Evolutionary conservation across 2,888 invertebrate genomes (phyloP).

Genomic region (Lepidochrysops patricia): DNA sequence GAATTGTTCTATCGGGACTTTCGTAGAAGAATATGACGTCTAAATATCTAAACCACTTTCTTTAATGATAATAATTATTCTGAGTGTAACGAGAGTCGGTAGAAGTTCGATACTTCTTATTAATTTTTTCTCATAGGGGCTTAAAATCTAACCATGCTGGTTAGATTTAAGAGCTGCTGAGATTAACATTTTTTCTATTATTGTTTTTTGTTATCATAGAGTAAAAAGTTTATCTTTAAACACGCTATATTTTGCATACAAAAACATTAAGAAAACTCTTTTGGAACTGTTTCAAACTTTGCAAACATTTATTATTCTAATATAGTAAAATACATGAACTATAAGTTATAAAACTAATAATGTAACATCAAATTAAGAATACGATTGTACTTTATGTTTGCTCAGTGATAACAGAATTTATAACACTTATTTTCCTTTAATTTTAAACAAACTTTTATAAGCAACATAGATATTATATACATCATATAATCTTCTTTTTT

Average conservation of each 20-base stretch:
- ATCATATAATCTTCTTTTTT: neutral
- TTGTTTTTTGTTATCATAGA: neutral
- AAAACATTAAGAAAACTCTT: neutral
- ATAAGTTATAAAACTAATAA: neutral
- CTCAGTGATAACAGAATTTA: neutral
- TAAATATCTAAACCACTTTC: too few species aligned
- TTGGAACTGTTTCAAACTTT: neutral
- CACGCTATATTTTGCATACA: neutral
- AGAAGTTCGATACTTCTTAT: too few species aligned
- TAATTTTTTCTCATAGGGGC: too few species aligned
- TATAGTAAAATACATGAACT: neutral
- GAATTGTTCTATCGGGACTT: too few species aligned
- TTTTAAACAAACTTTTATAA: neutral
- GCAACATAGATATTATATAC: neutral
- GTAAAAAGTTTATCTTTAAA: neutral
- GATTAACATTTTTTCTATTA: neutral
- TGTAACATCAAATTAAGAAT: neutral
- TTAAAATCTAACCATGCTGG: too few species aligned
- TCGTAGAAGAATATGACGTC: too few species aligned
- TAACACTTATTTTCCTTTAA: neutral
- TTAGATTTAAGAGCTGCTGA: too few species aligned
- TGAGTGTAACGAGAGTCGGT: too few species aligned
- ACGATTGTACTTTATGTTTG: neutral
- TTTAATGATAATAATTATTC: too few species aligned
- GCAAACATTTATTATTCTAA: too few species aligned